A percentile compares a stretch with the other conserved stretches of the same genome.
These are phyloP conservation scores for Mastigias papua DNA, from an alignment of 30 jellyfish, hydroid and myxozoan genomes.

Conservation along the genomic window DNA sequence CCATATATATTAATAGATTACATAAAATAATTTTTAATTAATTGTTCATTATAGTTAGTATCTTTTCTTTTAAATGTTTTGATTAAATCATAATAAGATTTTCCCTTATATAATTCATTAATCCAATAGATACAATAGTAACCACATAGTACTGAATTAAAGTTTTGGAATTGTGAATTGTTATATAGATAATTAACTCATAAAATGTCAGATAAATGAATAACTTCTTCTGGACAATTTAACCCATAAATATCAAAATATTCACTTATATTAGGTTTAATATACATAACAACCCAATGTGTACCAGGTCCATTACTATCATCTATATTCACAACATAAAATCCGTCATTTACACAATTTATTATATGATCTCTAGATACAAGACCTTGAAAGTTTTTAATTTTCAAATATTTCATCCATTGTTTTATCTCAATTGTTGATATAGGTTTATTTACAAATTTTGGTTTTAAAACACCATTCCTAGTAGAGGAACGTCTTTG, in stretches of 20 bases:
- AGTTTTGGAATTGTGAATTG: slow-evolving; percentile 43
- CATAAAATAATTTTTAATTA: slow-evolving; percentile 23
- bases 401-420: slow-evolving; percentile 45
- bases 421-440: slow-evolving; percentile 18
- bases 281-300: too few relatives aligned
- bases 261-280: too few relatives aligned
- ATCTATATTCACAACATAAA: too few relatives aligned
- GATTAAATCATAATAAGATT: slow-evolving; percentile 19
- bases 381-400: slow-evolving; percentile 39
- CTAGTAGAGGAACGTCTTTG: slow-evolving; percentile 30
- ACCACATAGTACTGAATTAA: slow-evolving; percentile 13
- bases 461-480: slow-evolving; percentile 27
- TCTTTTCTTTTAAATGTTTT: not conserved
- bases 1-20: slow-evolving; percentile 3
- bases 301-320: too few relatives aligned
- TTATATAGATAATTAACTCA: too few relatives aligned
- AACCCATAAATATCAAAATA: too few relatives aligned
- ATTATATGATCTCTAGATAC: not conserved
- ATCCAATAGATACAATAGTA: slow-evolving; percentile 26
- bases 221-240: too few relatives aligned
- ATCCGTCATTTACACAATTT: slow-evolving; percentile 1
- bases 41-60: slow-evolving; percentile 27
- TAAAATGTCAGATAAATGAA: too few relatives aligned
- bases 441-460: slow-evolving; percentile 23
- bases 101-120: slow-evolving; percentile 23